Evolutionary conservation across 2,113 vertebrate genomes (phyloP).

Genomic region (Megaceryle maxima): DNA sequence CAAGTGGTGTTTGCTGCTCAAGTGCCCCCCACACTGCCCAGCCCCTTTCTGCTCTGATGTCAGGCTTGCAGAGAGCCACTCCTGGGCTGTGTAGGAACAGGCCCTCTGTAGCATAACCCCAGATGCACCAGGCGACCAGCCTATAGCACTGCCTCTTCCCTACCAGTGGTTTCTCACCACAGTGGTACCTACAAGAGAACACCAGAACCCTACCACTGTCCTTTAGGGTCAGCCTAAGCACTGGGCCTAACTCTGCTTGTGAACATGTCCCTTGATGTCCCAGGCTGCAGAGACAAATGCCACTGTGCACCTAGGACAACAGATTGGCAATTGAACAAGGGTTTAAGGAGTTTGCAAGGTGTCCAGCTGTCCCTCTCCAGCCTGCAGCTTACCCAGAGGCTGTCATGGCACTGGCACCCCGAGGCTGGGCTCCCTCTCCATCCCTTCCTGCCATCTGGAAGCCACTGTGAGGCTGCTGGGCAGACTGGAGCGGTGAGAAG

Average conservation of each 20-base stretch:
- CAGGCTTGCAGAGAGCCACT: neutral
- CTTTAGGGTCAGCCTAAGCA: neutral
- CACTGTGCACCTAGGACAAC: neutral
- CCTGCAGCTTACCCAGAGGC: constrained; percentile 83
- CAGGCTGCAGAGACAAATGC: neutral
- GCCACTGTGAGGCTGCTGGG: constrained; percentile 77
- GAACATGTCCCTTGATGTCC: neutral
- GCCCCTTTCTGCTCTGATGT: neutral
- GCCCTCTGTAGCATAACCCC: neutral
- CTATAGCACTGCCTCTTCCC: neutral
- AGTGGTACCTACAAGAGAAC: neutral
- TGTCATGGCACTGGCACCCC: constrained; percentile 78
- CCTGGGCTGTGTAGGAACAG: neutral
- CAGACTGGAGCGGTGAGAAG: constrained; percentile 87
- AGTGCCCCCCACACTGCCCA: neutral
- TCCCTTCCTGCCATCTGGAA: constrained; percentile 46
- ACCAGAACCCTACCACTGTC: neutral
- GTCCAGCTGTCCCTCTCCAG: neutral
- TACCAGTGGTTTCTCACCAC: neutral
- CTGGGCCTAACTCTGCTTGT: neutral
- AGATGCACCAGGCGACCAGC: neutral
- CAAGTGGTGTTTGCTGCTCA: neutral
- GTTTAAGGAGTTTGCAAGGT: neutral
- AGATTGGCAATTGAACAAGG: neutral
- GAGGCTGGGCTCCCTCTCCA: constrained; percentile 62